These are phyloP conservation scores for Channa maculata DNA, from an alignment of 2,113 vertebrate genomes.

Conservation along the genomic window DNA sequence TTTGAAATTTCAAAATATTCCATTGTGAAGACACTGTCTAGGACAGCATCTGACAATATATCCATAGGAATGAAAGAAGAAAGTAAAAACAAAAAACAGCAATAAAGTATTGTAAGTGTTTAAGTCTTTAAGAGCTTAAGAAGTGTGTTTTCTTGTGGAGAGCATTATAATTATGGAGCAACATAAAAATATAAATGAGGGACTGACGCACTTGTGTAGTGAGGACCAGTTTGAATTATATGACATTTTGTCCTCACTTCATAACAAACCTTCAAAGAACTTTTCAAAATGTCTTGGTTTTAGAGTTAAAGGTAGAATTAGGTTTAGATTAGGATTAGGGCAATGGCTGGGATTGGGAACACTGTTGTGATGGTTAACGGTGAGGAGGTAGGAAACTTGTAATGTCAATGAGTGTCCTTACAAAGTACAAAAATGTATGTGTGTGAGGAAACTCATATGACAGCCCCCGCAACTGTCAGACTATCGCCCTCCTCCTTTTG, in stretches of 20 bases:
- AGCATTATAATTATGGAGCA: background rate
- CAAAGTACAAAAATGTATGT: background rate
- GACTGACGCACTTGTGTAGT: constrained; percentile 1
- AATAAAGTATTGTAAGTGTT: background rate
- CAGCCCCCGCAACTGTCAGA: constrained; percentile 70
- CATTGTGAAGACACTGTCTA: background rate
- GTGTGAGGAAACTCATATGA: constrained; percentile 67
- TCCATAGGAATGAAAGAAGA: background rate
- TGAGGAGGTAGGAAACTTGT: too few relatives aligned
- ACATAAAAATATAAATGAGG: constrained; percentile 18
- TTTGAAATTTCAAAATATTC: background rate
- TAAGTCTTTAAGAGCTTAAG: background rate
- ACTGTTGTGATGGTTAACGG: too few relatives aligned
- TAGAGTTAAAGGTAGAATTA: too few relatives aligned
- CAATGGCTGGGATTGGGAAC: too few relatives aligned
- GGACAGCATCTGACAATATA: background rate
- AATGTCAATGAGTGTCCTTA: background rate
- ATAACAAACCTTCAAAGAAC: too few relatives aligned
- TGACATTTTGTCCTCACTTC: too few relatives aligned
- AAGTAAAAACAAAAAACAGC: background rate
- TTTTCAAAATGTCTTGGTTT: too few relatives aligned
- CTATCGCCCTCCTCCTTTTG: constrained; percentile 71
- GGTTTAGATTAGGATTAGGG: too few relatives aligned
- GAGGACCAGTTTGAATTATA: too few relatives aligned
- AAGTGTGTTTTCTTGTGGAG: background rate